Conservation (phyloP, 2,888 invertebrate species). For the Noctua pronuba region DNA sequence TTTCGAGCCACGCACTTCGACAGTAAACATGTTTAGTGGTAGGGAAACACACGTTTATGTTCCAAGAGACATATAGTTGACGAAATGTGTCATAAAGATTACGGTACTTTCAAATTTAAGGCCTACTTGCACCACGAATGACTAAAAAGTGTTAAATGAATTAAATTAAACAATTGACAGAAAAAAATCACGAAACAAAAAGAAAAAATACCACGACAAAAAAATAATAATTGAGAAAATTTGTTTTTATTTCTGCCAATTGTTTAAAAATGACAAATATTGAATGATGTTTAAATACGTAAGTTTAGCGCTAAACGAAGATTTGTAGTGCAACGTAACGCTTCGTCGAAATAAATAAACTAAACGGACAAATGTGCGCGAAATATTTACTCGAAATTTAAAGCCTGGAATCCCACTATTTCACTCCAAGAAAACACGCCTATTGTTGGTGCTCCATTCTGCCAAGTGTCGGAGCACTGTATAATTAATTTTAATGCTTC, state of each 20-base stretch:
- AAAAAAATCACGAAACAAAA: too few relatives aligned
- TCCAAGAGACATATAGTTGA: background rate
- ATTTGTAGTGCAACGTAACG: background rate
- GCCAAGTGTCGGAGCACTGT: conserved; percentile 41
- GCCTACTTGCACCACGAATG: background rate
- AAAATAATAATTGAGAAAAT: too few relatives aligned
- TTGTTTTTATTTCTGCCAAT: background rate
- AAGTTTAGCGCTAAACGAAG: background rate
- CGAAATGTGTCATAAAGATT: background rate
- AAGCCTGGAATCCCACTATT: conserved; percentile 28
- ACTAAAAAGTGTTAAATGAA: background rate
- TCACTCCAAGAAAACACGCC: conserved; percentile 40
- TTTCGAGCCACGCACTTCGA: conserved; percentile 35
- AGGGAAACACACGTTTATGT: conserved; percentile 21
- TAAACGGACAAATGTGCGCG: conserved; percentile 11
- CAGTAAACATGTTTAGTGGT: conserved; percentile 21
- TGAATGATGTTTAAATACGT: background rate
- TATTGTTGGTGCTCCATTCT: conserved; percentile 32
- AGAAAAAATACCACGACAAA: too few relatives aligned
- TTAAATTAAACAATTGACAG: too few relatives aligned
- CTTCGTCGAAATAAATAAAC: background rate
- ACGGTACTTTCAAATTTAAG: background rate
- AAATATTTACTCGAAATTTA: conserved; percentile 38
- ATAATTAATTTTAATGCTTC: conserved; percentile 55
- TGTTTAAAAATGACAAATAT: background rate